Evolutionary conservation across 2,888 invertebrate genomes (phyloP).

Genomic region (Merodon equestris): DNA sequence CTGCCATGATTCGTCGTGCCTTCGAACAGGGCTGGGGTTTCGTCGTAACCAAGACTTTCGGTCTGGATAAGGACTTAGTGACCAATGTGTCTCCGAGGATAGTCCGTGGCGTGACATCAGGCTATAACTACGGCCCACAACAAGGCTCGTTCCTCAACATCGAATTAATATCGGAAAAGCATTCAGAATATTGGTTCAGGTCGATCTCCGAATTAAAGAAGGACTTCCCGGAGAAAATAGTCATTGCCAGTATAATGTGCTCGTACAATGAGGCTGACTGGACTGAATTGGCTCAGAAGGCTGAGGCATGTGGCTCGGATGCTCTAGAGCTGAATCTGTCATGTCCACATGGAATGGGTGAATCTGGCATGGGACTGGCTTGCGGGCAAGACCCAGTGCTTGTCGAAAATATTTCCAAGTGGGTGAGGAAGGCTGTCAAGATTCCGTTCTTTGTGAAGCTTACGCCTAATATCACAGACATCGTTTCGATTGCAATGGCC

Average conservation of each 20-base stretch:
- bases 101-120: conserved; percentile 94
- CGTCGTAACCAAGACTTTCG: conserved; percentile 98
- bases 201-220: conserved; percentile 92
- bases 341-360: conserved; percentile 99
- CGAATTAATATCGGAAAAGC: conserved; percentile 98
- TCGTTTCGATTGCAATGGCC: conserved; percentile 92
- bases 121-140: conserved; percentile 95
- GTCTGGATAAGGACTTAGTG: conserved; percentile 96
- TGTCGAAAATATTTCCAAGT: conserved; percentile 92
- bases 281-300: conserved; percentile 87
- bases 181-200: conserved; percentile 94
- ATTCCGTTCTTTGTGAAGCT: conserved; percentile 98
- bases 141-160: conserved; percentile 98
- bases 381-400: conserved; percentile 96
- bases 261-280: conserved; percentile 92
- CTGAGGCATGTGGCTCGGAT: conserved; percentile 92
- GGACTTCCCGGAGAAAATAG: conserved; percentile 94
- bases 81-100: conserved; percentile 99
- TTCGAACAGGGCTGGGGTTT: conserved; percentile 99
- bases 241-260: conserved; percentile 98
- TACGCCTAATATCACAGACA: conserved; percentile 98
- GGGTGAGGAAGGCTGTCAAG: conserved; percentile 91
- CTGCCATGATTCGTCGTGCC: conserved; percentile 95
- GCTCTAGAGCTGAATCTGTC: conserved; percentile 97
- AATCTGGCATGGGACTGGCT: conserved; percentile 98